Conservation (phyloP, 1,140 invertebrate genomes). For the Drosophila obscura region DNA sequence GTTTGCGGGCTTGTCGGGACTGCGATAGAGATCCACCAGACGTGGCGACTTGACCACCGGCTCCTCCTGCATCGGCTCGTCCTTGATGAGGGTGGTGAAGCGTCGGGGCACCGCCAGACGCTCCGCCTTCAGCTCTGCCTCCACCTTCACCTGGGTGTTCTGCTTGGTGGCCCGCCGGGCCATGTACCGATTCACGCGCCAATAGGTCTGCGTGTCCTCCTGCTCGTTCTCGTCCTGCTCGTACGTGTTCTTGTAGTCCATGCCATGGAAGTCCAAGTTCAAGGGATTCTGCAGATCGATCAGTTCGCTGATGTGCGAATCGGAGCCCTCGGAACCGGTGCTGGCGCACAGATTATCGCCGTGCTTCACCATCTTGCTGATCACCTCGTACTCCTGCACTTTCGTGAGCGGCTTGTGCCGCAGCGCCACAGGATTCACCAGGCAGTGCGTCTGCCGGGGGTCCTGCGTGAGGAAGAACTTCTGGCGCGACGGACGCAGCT, state of each 20-base stretch:
- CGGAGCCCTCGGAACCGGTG: constrained; percentile 59
- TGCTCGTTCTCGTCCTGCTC: constrained; percentile 74
- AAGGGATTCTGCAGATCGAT: constrained; percentile 79
- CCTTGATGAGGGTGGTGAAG: constrained; percentile 53
- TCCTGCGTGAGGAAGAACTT: constrained; percentile 82
- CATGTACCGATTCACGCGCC: constrained; percentile 66
- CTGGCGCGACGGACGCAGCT: constrained; percentile 56
- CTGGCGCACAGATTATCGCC: constrained; percentile 72
- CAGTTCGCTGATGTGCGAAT: constrained; percentile 71
- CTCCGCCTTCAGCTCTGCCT: constrained; percentile 59
- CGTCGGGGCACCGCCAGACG: constrained; percentile 48
- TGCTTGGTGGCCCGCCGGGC: constrained; percentile 48
- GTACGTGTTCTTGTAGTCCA: constrained; percentile 77
- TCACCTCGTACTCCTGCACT: constrained; percentile 54
- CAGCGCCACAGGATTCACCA: constrained; percentile 64
- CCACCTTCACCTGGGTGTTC: constrained; percentile 49
- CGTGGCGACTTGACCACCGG: constrained; percentile 4
- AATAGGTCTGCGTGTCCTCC: constrained; percentile 71
- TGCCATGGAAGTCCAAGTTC: constrained; percentile 75
- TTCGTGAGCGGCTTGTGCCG: constrained; percentile 56
- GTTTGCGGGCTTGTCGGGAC: constrained; percentile 61
- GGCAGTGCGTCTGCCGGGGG: constrained; percentile 65
- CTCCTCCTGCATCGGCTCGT: constrained; percentile 14
- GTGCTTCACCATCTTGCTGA: constrained; percentile 68
- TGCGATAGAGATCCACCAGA: constrained; percentile 59